Conservation (phyloP, 2,888 invertebrate genomes). For the Drosophila monieri region DNA sequence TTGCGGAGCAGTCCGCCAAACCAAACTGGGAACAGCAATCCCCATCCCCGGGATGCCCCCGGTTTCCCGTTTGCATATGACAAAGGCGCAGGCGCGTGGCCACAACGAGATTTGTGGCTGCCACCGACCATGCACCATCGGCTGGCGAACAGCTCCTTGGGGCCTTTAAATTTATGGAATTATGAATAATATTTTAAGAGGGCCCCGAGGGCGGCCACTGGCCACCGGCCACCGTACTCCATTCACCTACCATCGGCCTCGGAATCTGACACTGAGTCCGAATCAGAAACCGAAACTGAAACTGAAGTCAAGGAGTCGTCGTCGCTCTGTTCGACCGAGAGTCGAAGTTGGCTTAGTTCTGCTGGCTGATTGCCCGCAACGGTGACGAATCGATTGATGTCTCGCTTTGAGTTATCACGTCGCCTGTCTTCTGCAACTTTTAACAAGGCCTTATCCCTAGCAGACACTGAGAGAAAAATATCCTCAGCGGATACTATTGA, state of each 20-base stretch:
- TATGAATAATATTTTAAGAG: constrained; percentile 78
- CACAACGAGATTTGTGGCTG: constrained; percentile 32
- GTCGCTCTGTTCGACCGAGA: background rate
- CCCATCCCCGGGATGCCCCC: background rate
- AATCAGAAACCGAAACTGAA: constrained; percentile 13
- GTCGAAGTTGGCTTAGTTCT: constrained; percentile 63
- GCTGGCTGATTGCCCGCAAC: constrained; percentile 73
- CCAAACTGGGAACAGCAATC: constrained; percentile 20
- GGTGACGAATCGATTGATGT: constrained; percentile 76
- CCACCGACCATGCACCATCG: constrained; percentile 2
- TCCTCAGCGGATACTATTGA: background rate
- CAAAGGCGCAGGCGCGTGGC: constrained; percentile 73
- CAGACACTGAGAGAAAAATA: constrained; percentile 19
- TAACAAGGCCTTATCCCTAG: constrained; percentile 71
- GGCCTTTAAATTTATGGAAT: constrained; percentile 72
- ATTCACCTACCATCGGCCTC: constrained; percentile 3
- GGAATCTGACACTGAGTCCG: constrained; percentile 11
- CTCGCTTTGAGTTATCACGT: constrained; percentile 78
- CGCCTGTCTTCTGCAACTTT: constrained; percentile 69
- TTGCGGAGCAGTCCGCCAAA: constrained; percentile 51
- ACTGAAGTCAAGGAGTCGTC: constrained; percentile 8
- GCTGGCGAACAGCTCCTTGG: constrained; percentile 25
- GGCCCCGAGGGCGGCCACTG: constrained; percentile 66
- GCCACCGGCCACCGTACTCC: constrained; percentile 11
- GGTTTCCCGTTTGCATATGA: constrained; percentile 66